Percentiles rank a stretch among this genome's conserved stretches.
These are phyloP conservation scores for Napeogenes sylphis DNA, from an alignment of 2,888 invertebrate species.

Conservation along the genomic window DNA sequence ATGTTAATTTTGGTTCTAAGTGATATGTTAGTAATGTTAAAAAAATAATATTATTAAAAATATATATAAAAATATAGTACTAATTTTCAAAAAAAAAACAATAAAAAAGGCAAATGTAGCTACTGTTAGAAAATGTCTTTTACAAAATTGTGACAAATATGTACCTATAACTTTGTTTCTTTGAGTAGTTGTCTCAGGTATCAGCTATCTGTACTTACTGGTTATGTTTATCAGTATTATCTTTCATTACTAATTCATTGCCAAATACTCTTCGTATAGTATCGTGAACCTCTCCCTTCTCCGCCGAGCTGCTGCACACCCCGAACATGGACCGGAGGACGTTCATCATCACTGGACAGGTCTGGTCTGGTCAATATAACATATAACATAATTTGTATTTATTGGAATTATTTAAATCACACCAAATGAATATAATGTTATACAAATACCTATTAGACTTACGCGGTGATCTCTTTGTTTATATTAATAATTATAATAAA, in stretches of 20 bases:
- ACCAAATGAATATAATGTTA: no score
- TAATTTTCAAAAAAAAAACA: no score
- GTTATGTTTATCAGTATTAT: slow-evolving; percentile 57
- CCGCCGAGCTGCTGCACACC: slow-evolving; percentile 62
- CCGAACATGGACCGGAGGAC: slow-evolving; percentile 68
- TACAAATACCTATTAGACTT: background rate
- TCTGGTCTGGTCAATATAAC: slow-evolving; percentile 15
- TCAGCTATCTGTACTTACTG: slow-evolving; percentile 45
- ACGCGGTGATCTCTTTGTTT: background rate
- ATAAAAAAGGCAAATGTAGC: no score
- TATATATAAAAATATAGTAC: no score
- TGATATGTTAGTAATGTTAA: no score
- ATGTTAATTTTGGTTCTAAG: no score
- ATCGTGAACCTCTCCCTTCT: slow-evolving; percentile 67
- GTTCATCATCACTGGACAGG: slow-evolving; percentile 55
- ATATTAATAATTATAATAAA: background rate
- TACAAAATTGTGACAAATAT: no score
- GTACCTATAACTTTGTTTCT: no score
- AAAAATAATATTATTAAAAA: no score
- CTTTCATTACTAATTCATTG: slow-evolving; percentile 66
- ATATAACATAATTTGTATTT: background rate
- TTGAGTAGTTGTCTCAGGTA: no score
- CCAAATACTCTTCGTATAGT: slow-evolving; percentile 61
- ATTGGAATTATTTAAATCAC: background rate
- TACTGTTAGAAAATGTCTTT: no score